Conservation (phyloP, 2,797 vertebrate genomes). For the Malurus splendens region DNA sequence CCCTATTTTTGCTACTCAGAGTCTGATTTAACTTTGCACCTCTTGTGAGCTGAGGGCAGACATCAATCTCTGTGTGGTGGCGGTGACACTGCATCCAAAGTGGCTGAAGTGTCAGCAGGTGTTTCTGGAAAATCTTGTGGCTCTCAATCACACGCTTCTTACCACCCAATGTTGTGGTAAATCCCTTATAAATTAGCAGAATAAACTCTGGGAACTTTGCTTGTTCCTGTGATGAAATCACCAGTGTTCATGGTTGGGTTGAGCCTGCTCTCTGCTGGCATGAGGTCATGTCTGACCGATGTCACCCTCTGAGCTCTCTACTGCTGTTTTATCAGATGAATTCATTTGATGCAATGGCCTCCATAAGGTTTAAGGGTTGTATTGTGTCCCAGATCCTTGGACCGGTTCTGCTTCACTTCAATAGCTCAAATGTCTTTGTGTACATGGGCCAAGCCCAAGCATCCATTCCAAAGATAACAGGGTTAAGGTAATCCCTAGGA, state of each 20-base stretch:
- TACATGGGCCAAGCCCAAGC: not conserved
- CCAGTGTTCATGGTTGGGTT: fast-evolving
- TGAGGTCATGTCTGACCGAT: not conserved
- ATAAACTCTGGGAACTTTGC: not conserved
- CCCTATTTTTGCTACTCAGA: not conserved
- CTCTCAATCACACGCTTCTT: not conserved
- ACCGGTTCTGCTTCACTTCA: not conserved
- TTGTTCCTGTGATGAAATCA: not conserved
- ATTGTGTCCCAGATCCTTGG: not conserved
- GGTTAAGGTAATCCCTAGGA: not conserved
- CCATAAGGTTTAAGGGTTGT: not conserved
- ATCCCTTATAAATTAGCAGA: not conserved
- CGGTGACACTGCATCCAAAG: not conserved
- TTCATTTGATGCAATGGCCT: not conserved
- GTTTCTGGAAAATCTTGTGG: not conserved
- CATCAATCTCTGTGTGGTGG: not conserved
- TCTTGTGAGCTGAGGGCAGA: not conserved
- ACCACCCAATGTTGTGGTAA: not conserved
- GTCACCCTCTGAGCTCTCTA: not conserved
- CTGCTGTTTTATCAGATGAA: not conserved
- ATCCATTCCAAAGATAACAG: not conserved
- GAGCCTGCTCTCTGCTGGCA: not conserved
- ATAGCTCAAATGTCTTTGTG: not conserved
- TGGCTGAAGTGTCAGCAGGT: not conserved
- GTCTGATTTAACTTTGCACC: not conserved